Conservation (phyloP, 2,113 vertebrate genomes). For the Trinectes maculatus region DNA sequence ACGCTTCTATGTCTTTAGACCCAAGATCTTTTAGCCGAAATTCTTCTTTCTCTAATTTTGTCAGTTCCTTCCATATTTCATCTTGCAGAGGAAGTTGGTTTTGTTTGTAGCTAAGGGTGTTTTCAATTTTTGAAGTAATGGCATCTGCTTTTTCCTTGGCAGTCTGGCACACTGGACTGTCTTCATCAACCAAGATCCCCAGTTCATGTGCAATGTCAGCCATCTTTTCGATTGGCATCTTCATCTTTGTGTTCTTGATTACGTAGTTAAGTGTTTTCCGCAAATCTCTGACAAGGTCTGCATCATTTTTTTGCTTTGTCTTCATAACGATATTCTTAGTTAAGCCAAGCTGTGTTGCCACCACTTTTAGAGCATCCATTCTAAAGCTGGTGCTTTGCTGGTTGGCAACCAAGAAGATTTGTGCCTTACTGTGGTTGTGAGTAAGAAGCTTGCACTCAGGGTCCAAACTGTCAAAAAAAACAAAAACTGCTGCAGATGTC, state of each 20-base stretch:
- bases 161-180: conserved; percentile 46
- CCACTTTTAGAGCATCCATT: background rate
- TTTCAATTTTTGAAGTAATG: conserved; percentile 50
- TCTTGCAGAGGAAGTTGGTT: conserved; percentile 68
- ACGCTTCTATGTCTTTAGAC: conserved; percentile 48
- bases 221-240: conserved; percentile 55
- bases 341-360: conserved; percentile 37
- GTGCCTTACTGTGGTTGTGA: conserved; percentile 42
- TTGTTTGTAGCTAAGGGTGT: conserved; percentile 66
- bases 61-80: conserved; percentile 67
- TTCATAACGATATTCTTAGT: conserved; percentile 57
- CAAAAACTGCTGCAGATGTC: conserved; percentile 81
- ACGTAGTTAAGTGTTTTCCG: conserved; percentile 22
- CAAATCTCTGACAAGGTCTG: conserved; percentile 61
- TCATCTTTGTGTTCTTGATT: background rate
- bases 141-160: conserved; percentile 58
- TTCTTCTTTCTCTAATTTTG: conserved; percentile 72
- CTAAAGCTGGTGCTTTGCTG: conserved; percentile 23
- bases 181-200: conserved; percentile 73
- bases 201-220: conserved; percentile 49
- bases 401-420: conserved; percentile 68
- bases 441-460: conserved; percentile 64
- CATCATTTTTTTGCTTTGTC: conserved; percentile 55
- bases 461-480: conserved; percentile 75
- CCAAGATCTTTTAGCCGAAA: conserved; percentile 61